Evolutionary conservation across 92 coral and sea anemone species (phyloP), one percentile per base, ranked within the genome.

Genomic region (Virgularia gustaviana): DNA sequence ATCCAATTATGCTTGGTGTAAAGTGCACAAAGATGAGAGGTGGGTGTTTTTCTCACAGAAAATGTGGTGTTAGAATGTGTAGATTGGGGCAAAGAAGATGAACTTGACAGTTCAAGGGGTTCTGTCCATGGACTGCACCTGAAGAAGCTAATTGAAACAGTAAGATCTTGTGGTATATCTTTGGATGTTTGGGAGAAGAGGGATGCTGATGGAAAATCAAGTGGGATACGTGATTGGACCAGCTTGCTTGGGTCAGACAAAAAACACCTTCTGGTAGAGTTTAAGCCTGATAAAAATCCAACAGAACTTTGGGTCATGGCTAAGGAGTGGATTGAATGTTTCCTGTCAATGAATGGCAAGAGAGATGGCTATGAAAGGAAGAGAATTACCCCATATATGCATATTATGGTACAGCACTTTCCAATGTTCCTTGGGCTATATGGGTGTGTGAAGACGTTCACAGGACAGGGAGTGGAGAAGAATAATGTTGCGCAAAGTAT

Each of bases 91-190:
- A 24, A 38, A 1, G 73, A 55, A 18, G 79, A 79, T 24, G 60
- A 49, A 45, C 9, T 79, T 19, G 33, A 71, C 15, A 57, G 58
- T 6, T 23, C 30, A 57, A 11, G 24, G 45, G 41, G 49, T 37
- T 42, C 71, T 64, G 49, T 35, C 63, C 0, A 36, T 49, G 19
- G 45, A 65, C 56, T 64, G 74, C 56, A 52, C 41, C 35, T 47
- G 78, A 49, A 44, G 72, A 35, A 71, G 79, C n/a, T n/a, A n/a
- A n/a, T n/a, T n/a, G n/a, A n/a, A n/a, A n/a, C n/a, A n/a, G n/a
- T n/a, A n/a, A n/a, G n/a, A n/a, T n/a, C n/a, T n/a, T n/a, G n/a
- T 79, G 84, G 79, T 42, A 79, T 79, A 36, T 71, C 84, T 25
- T 79, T 79, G 15, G 33, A 43, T 32, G 84, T 79, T 12, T 79